Evolutionary conservation across 1,140 invertebrate species (phyloP).

Genomic region (Cepaea nemoralis): DNA sequence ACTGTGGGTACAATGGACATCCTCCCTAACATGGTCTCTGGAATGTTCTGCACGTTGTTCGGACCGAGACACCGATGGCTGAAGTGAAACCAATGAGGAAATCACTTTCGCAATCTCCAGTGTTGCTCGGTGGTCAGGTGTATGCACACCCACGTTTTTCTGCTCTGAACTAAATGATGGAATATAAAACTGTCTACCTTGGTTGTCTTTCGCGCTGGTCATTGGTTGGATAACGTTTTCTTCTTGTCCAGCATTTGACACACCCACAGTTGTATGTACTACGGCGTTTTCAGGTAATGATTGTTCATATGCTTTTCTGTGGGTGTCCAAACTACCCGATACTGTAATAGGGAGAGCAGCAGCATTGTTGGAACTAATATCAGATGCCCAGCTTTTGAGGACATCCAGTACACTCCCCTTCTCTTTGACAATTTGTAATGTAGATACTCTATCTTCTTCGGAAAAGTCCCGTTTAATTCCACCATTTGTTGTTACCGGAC

Average conservation of each 20-base stretch:
- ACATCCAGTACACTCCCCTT: neutral
- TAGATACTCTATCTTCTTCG: neutral
- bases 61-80: neutral
- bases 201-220: neutral
- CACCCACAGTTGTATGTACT: neutral
- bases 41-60: neutral
- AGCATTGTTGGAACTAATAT: neutral
- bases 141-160: neutral
- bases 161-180: neutral
- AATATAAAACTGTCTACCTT: neutral
- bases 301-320: neutral
- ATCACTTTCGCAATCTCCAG: neutral
- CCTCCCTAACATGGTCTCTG: neutral
- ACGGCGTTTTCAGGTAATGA: neutral
- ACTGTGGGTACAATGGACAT: neutral
- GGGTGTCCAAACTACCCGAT: neutral
- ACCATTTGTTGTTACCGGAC: neutral
- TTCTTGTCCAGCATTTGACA: neutral
- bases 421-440: neutral
- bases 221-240: neutral
- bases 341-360: neutral
- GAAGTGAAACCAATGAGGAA: neutral
- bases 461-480: neutral
- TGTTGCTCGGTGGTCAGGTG: neutral
- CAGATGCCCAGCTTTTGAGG: neutral